Evolutionary conservation across 2,888 invertebrate species (phyloP).

Genomic region (Icerya purchasi): DNA sequence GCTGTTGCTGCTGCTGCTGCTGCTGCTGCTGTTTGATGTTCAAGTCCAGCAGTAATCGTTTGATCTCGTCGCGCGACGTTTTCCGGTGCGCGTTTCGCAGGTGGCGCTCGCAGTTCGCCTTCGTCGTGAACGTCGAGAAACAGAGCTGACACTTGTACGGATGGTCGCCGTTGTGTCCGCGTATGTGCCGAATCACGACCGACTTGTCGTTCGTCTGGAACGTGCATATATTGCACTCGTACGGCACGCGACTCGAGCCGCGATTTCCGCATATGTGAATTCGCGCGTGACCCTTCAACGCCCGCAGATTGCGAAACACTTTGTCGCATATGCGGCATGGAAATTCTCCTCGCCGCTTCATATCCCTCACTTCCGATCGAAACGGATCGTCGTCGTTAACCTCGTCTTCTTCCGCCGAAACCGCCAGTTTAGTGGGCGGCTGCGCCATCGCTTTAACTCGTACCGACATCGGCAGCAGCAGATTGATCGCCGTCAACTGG

Average conservation of each 20-base stretch:
- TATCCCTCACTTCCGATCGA: slow-evolving; percentile 25
- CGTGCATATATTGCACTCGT: slow-evolving; percentile 81
- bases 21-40: slow-evolving; percentile 6
- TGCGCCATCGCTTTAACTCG: background rate
- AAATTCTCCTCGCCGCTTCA: slow-evolving; percentile 74
- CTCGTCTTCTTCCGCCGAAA: background rate
- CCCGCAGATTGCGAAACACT: slow-evolving; percentile 68
- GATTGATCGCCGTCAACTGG: background rate
- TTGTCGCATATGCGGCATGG: slow-evolving; percentile 74
- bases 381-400: slow-evolving; percentile 11
- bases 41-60: slow-evolving; percentile 39
- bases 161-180: slow-evolving; percentile 84
- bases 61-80: slow-evolving; percentile 66
- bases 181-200: slow-evolving; percentile 72
- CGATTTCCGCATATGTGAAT: slow-evolving; percentile 53
- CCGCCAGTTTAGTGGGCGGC: background rate
- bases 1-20: background rate
- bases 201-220: slow-evolving; percentile 77
- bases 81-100: slow-evolving; percentile 76
- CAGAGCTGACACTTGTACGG: slow-evolving; percentile 90
- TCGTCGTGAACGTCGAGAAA: slow-evolving; percentile 88
- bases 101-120: slow-evolving; percentile 91
- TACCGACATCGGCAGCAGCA: background rate
- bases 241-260: slow-evolving; percentile 38
- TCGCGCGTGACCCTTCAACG: slow-evolving; percentile 74